A percentile compares a stretch with the other conserved stretches of the same genome.
These are phyloP conservation scores for Larimichthys crocea DNA, from an alignment of 2,113 vertebrate genomes.

Conservation along the genomic window DNA sequence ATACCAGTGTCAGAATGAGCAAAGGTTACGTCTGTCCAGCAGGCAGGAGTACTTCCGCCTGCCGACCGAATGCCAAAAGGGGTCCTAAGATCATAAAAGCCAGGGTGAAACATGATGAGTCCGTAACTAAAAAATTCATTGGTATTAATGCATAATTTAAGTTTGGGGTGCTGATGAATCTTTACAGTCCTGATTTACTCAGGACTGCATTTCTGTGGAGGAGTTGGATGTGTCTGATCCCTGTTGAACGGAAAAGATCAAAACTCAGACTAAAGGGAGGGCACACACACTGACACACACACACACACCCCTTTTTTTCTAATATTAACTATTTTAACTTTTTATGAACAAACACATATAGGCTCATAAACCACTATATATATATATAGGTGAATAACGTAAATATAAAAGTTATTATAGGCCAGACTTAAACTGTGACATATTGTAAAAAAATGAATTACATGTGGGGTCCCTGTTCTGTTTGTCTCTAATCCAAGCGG, in stretches of 20 bases:
- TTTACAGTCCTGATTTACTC: constrained; percentile 36
- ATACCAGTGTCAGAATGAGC: background rate
- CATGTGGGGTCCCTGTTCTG: no score
- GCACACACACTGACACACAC: background rate
- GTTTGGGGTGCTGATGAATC: constrained; percentile 7
- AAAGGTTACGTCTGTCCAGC: constrained; percentile 31
- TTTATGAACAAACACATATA: no score
- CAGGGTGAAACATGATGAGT: constrained; percentile 50
- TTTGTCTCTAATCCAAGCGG: no score
- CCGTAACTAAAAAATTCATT: constrained; percentile 50
- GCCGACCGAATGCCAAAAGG: constrained; percentile 17
- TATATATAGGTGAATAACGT: no score
- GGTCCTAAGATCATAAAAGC: constrained; percentile 47
- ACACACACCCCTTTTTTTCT: no score
- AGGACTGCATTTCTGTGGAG: constrained; percentile 33
- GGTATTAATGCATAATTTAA: constrained; percentile 58
- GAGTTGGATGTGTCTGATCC: constrained; percentile 19
- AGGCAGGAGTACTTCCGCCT: constrained; percentile 19
- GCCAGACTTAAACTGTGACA: no score
- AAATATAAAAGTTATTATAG: no score
- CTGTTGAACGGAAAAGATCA: constrained; percentile 18
- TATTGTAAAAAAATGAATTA: no score
- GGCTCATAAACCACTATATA: no score
- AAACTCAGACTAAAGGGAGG: constrained; percentile 23
- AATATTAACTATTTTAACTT: no score